These are phyloP conservation scores for Malurus leucopterus DNA, from an alignment of 2,797 vertebrate genomes.

Conservation along the genomic window DNA sequence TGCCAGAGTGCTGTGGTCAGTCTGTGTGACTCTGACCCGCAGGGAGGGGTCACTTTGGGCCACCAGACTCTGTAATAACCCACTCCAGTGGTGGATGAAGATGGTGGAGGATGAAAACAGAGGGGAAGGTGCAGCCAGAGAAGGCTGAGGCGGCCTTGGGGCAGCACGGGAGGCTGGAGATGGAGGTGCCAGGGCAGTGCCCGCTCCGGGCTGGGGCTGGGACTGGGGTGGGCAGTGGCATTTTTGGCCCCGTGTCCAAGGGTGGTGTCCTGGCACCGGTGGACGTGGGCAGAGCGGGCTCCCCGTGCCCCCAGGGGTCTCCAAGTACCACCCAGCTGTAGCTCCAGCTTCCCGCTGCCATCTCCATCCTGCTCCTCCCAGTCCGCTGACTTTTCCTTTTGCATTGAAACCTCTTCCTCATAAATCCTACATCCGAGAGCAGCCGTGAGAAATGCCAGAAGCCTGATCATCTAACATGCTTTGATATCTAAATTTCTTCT, in stretches of 20 bases:
- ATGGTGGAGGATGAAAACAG: accelerated
- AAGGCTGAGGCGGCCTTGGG: background rate
- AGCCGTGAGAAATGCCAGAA: constrained; percentile 34
- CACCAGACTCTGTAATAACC: accelerated
- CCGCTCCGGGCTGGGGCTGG: background rate
- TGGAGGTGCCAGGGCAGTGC: background rate
- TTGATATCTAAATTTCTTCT: constrained; percentile 25
- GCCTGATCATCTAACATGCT: constrained; percentile 35
- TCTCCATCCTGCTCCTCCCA: constrained; percentile 41
- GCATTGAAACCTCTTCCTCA: constrained; percentile 39
- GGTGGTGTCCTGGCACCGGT: accelerated
- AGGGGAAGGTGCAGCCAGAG: background rate
- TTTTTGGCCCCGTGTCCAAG: too few species aligned
- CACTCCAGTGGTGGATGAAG: accelerated
- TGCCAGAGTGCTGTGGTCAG: background rate
- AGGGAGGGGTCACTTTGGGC: background rate
- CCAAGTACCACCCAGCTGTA: background rate
- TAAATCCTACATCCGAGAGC: constrained; percentile 23
- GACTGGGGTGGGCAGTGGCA: background rate
- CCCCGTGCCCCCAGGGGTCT: background rate
- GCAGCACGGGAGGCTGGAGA: background rate
- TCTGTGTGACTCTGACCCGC: accelerated
- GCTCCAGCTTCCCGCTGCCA: constrained; percentile 32
- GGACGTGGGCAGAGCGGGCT: background rate
- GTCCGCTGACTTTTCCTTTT: constrained; percentile 8